Evolutionary conservation across 2,888 invertebrate species (phyloP).

Genomic region (Prosapia bicincta): DNA sequence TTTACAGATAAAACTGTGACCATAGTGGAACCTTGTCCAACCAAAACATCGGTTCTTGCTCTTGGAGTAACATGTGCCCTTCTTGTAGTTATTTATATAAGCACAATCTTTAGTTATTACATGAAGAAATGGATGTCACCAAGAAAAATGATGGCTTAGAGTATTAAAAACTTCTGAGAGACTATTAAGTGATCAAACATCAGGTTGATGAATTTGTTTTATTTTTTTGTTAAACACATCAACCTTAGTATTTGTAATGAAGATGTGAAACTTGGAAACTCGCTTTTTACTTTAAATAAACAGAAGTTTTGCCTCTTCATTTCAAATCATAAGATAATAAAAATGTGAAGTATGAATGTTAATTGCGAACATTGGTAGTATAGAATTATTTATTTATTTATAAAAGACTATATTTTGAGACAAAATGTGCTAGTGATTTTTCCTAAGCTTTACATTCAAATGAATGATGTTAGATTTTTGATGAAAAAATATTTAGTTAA

Average conservation of each 20-base stretch:
- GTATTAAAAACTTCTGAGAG: neutral
- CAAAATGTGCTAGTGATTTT: neutral
- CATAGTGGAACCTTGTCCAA: conserved; percentile 87
- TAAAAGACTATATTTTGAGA: neutral
- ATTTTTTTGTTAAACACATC: neutral
- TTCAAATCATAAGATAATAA: conserved; percentile 28
- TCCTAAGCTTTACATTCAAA: neutral
- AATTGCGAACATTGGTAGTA: neutral
- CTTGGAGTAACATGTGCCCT: conserved; percentile 89
- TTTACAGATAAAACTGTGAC: conserved; percentile 81
- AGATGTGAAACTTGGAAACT: conserved; percentile 40
- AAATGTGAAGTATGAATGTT: neutral
- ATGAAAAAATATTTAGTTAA: neutral
- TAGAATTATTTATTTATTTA: neutral
- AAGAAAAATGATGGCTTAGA: conserved; percentile 69
- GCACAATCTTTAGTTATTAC: conserved; percentile 88
- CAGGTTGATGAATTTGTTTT: neutral
- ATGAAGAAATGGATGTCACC: conserved; percentile 90
- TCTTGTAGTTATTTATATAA: conserved; percentile 82
- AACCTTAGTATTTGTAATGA: conserved; percentile 37
- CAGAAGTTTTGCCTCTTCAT: conserved; percentile 41
- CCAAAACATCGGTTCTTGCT: conserved; percentile 86
- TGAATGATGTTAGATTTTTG: neutral
- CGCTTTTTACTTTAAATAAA: conserved; percentile 26
- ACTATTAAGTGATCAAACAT: neutral